Evolutionary conservation across 1,140 invertebrate species (phyloP), one percentile per base, ranked within the genome.

Genomic region (Manduca sexta): DNA sequence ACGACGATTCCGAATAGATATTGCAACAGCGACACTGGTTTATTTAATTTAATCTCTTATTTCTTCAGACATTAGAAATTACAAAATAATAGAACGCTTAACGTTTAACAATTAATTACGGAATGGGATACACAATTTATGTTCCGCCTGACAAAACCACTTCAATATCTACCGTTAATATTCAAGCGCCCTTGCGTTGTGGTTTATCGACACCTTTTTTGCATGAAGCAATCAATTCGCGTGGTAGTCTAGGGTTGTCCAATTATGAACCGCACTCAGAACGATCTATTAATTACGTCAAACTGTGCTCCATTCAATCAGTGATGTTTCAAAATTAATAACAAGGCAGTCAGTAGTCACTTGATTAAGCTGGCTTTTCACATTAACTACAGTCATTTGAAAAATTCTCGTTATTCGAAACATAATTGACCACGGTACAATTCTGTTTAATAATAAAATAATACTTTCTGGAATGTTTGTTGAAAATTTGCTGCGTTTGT

Each of bases 261-360:
- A 79, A 83, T 83, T 79, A 79, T 58, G 54, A 52, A 45, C 54
- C 66, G 63, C 57, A 63, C 66, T 64, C 54, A 53, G 65, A 71
- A 72, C 72, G 64, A 63, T 71, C 66, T 69, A 69, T 80, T 80
- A 74, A 77, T 71, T 66, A 65, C 58, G 59, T 60, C 49, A 56
- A 68, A 73, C 56, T 69, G 72, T 47, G 60, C 60, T 47, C 37
- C 53, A 64, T 60, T 67, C 55, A 60, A 47, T 44, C 12, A 29
- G 10, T 2, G 7, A 15, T 40, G n/a, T 40, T 40, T 40, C n/a
- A 16, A 18, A 40, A 40, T 40, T 39, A 18, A 18, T 18, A 40
- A 40, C 10, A 17, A 18, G 21, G 21, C 8, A 26, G 21, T 26
- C 4, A 26, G 21, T 26, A 26, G 21, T 26, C 4, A 26, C 4